Evolutionary conservation across 2,797 vertebrate genomes (phyloP).

Genomic region (Syndactyla subalaris): DNA sequence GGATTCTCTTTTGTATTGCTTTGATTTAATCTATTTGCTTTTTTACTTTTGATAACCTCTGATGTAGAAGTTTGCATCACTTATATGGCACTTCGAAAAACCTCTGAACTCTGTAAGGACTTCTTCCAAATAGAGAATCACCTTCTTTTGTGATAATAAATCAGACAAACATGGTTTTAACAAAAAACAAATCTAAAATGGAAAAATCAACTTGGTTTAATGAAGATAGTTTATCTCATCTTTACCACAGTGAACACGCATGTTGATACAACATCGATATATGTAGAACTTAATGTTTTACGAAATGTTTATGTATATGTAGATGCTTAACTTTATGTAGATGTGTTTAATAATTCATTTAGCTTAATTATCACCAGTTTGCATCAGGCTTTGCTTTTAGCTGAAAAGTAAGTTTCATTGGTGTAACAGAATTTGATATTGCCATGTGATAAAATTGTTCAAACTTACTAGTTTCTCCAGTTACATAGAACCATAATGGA

Average conservation of each 20-base stretch:
- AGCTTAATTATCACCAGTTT: neutral
- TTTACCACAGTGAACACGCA: neutral
- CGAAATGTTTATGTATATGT: neutral
- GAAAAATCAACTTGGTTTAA: neutral
- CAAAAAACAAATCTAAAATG: neutral
- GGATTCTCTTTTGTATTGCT: neutral
- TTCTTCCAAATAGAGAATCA: neutral
- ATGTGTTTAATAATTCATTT: neutral
- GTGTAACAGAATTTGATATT: neutral
- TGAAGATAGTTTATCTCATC: neutral
- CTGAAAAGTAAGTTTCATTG: neutral
- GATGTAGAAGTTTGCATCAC: neutral
- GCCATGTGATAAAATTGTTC: neutral
- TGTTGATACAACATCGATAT: neutral
- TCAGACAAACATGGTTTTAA: neutral
- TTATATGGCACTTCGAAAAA: neutral
- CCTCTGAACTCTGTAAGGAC: neutral
- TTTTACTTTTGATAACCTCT: neutral
- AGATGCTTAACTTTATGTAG: neutral
- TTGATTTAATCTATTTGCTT: neutral
- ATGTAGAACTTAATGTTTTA: neutral
- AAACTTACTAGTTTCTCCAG: neutral
- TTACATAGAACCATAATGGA: neutral
- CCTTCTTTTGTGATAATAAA: neutral
- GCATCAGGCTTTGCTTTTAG: neutral